Evolutionary conservation across 2,113 vertebrate species (phyloP).

Genomic region (Pipra filicauda): DNA sequence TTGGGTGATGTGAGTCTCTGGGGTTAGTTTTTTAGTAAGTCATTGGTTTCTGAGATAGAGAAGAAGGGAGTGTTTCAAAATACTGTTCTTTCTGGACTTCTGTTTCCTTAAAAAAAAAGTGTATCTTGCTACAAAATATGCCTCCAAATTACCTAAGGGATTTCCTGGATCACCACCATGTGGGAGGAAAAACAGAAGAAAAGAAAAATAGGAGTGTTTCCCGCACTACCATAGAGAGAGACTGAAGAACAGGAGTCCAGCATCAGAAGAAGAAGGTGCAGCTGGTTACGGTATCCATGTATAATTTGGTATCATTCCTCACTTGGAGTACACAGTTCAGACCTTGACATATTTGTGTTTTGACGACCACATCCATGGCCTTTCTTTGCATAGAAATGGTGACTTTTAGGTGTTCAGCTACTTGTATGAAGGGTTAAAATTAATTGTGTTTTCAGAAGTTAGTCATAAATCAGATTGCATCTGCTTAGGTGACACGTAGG

Average conservation of each 20-base stretch:
- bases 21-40: neutral
- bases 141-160: neutral
- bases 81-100: neutral
- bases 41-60: neutral
- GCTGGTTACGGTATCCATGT: neutral
- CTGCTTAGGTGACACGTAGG: neutral
- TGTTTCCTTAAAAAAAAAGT: neutral
- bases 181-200: neutral
- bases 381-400: neutral
- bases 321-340: neutral
- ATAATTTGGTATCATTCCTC: neutral
- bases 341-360: neutral
- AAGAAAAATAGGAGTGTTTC: neutral
- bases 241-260: rapidly evolving
- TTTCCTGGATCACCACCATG: rapidly evolving
- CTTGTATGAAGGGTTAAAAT: neutral
- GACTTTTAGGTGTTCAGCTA: neutral
- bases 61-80: neutral
- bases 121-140: neutral
- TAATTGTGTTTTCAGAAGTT: neutral
- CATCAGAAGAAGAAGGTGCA: neutral
- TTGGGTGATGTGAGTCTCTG: neutral
- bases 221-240: neutral
- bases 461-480: neutral
- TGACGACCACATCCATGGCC: rapidly evolving